Conservation (phyloP, 2,888 invertebrate species). For the Pachydiplax longipennis region DNA sequence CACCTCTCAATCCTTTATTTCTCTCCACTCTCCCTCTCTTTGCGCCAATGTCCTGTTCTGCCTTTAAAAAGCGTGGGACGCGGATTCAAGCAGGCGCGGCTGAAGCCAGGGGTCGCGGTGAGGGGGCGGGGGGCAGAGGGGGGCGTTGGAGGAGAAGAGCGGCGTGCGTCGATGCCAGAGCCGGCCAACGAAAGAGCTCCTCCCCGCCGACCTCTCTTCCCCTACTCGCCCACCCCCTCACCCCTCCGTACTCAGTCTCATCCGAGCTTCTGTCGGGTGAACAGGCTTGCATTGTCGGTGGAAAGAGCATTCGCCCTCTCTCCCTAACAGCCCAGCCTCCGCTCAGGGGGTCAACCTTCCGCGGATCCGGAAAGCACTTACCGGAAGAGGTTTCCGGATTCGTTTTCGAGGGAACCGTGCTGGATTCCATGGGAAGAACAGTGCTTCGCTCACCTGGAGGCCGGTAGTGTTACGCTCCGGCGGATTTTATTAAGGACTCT, state of each 20-base stretch:
- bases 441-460: too few relatives aligned
- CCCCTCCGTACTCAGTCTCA: conserved; percentile 24
- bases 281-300: neutral
- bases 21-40: neutral
- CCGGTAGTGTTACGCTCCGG: too few relatives aligned
- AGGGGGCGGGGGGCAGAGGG: neutral
- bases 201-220: neutral
- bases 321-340: neutral
- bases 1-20: neutral
- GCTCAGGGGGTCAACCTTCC: neutral
- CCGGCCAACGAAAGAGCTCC: conserved; percentile 34
- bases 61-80: conserved; percentile 16
- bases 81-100: conserved; percentile 9
- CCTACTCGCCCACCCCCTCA: neutral
- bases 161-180: conserved; percentile 33
- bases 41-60: neutral
- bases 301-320: neutral
- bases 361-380: too few relatives aligned
- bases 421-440: too few relatives aligned
- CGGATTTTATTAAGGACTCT: too few relatives aligned
- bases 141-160: neutral
- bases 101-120: conserved; percentile 21
- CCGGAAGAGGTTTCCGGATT: too few relatives aligned
- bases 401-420: too few relatives aligned
- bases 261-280: conserved; percentile 31